Base-by-base conservation (phyloP, 2,797 vertebrate genomes). In the Lacerta agilis region DNA sequence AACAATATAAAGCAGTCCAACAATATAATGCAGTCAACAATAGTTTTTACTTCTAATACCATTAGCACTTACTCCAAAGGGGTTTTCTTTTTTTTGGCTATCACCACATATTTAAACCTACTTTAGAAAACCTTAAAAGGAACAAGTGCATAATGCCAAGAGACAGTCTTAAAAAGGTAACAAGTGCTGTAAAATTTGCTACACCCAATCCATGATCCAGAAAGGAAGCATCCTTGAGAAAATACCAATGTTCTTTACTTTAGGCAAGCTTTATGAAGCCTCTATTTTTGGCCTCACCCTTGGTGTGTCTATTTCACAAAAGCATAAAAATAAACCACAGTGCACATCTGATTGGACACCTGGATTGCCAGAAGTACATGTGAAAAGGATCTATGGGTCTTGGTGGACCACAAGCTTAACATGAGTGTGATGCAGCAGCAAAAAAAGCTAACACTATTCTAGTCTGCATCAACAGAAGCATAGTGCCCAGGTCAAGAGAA, bases 171-270 rank as follows among this genome's bases (percentile, higher is more conserved):
- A 76, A 77, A 36, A 78, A 71, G 45, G 13, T 58, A 85, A 80
- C 27, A 55, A 76, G 23, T 67, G 41, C 38, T n/a, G 49, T 20
- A 25, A 43, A 5, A 17, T 80, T 55, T 55, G 49, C 49, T 55
- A 55, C 49, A 55, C 49, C 15, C 72, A 17, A 61, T 72, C 41
- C 41, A 85, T 41, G 20, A 38, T 85, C 49, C 55, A 67, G 61
- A 81, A 89, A 49, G 43, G 49, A 81, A 72, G 81, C n/a, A 80
- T 64, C 43, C 55, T 66, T 27, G 13, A 38, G 55, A 81, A 85
- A 80, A 41, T 41, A 77, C 4, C 33, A 73, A 43, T 80, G 38
- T 25, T 49, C 45, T 55, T 36, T 41, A 36, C 29, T 69, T 33
- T n/a, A 66, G 8, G 20, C 71, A 23, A 61, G 13, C 13, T 8